phyloP scores from a whole-genome alignment of 2,888 invertebrate genomes.

The Ormyrus thymus region DNA sequence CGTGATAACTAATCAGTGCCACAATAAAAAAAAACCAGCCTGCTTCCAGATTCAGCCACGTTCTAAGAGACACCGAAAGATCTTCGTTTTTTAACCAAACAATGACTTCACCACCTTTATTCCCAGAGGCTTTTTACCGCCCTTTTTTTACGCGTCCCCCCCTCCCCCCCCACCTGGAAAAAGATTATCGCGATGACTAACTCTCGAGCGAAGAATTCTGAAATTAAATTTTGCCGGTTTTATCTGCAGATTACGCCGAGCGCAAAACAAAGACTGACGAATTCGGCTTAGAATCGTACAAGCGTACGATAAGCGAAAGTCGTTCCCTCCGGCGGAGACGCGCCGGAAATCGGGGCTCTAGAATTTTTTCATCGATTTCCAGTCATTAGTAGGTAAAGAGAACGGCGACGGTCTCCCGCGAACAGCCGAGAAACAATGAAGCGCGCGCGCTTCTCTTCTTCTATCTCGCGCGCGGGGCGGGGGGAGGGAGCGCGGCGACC shows the following conservation, averaged over 20 bases:
- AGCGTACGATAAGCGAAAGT: conserved; percentile 11
- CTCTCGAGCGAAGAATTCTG: background rate
- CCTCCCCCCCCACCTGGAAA: no score
- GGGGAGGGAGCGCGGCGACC: no score
- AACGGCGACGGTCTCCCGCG: background rate
- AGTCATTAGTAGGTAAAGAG: conserved; percentile 37
- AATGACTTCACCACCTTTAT: no score
- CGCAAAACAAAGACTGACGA: background rate
- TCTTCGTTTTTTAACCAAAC: no score
- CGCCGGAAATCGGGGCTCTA: conserved; percentile 5
- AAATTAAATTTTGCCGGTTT: background rate
- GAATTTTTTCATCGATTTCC: conserved; percentile 19
- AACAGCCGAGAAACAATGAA: background rate
- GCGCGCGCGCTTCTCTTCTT: background rate
- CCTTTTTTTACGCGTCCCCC: no score
- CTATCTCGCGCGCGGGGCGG: no score
- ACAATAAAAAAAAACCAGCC: no score
- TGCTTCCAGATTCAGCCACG: no score
- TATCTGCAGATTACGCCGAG: background rate
- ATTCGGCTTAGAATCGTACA: conserved; percentile 6
- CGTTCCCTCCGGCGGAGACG: background rate
- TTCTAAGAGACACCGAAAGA: no score
- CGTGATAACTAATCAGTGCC: no score
- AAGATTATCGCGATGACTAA: no score
- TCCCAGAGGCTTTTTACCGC: no score